These are phyloP conservation scores for Agrotis ipsilon DNA, from an alignment of 2,888 invertebrate genomes.

Conservation along the genomic window DNA sequence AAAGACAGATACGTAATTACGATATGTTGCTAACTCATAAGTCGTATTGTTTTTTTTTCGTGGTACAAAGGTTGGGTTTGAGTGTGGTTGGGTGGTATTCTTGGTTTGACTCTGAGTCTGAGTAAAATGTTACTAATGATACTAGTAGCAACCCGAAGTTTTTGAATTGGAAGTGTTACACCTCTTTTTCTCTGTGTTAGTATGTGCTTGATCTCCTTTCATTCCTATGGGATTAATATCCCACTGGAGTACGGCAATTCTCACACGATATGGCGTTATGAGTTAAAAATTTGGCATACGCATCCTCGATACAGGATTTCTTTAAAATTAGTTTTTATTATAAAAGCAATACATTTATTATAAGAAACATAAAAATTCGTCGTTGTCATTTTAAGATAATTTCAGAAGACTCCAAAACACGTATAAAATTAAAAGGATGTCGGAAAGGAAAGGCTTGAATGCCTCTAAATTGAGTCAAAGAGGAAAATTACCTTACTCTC, in stretches of 20 bases:
- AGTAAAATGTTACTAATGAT: neutral
- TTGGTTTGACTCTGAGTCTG: neutral
- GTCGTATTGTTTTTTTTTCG: neutral
- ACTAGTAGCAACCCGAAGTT: neutral
- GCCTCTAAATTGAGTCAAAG: neutral
- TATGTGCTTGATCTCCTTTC: neutral
- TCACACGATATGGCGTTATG: too few relatives aligned
- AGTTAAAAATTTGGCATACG: too few relatives aligned
- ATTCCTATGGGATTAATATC: neutral
- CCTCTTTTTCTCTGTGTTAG: too few relatives aligned
- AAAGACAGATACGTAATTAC: constrained; percentile 6
- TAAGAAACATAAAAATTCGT: too few relatives aligned
- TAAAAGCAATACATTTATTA: too few relatives aligned
- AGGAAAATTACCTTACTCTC: constrained; percentile 15
- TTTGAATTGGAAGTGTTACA: too few relatives aligned
- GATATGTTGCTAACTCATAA: neutral
- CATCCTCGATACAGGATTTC: too few relatives aligned
- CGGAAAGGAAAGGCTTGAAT: neutral
- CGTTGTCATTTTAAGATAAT: too few relatives aligned
- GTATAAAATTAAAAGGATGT: neutral
- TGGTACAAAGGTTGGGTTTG: too few relatives aligned
- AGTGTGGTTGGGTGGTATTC: neutral
- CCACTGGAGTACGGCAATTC: neutral
- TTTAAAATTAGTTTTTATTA: too few relatives aligned
- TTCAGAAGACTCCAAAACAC: neutral